Percentiles rank a stretch among this genome's conserved stretches.
These are phyloP conservation scores for Drosophila kepulauana DNA, from an alignment of 1,140 invertebrate genomes.

Conservation along the genomic window DNA sequence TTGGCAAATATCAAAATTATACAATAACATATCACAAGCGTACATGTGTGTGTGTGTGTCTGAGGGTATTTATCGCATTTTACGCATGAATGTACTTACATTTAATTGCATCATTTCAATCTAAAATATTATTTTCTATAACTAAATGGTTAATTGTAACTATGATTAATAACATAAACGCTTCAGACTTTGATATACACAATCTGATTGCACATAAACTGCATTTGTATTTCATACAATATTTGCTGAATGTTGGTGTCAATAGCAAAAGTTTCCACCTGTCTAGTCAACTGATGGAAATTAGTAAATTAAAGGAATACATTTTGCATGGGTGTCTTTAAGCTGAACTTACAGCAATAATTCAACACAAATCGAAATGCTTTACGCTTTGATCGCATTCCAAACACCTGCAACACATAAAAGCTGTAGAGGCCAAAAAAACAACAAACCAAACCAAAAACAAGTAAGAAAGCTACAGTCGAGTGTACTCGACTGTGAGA, in stretches of 20 bases:
- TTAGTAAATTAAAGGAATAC: neutral
- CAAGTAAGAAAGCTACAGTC: no score
- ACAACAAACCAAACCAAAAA: neutral
- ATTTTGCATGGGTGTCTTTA: neutral
- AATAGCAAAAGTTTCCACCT: neutral
- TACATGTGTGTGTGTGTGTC: no score
- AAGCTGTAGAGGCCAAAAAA: constrained; percentile 19
- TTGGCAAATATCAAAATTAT: constrained; percentile 25
- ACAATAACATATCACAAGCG: neutral
- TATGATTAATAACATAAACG: neutral
- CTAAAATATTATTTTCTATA: neutral
- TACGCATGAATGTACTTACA: neutral
- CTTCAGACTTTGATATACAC: neutral
- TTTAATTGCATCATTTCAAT: neutral
- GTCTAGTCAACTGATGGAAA: no score
- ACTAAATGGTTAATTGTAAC: neutral
- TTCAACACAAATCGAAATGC: constrained; percentile 9
- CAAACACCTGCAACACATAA: constrained; percentile 37
- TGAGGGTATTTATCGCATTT: neutral
- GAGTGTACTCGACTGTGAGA: no score
- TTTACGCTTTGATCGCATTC: constrained; percentile 35
- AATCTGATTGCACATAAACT: neutral
- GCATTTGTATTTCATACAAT: neutral
- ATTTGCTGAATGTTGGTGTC: neutral
- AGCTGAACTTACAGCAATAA: neutral